These are phyloP conservation scores for Lepus europaeus DNA, from an alignment of 2,113 vertebrate genomes.

Conservation along the genomic window DNA sequence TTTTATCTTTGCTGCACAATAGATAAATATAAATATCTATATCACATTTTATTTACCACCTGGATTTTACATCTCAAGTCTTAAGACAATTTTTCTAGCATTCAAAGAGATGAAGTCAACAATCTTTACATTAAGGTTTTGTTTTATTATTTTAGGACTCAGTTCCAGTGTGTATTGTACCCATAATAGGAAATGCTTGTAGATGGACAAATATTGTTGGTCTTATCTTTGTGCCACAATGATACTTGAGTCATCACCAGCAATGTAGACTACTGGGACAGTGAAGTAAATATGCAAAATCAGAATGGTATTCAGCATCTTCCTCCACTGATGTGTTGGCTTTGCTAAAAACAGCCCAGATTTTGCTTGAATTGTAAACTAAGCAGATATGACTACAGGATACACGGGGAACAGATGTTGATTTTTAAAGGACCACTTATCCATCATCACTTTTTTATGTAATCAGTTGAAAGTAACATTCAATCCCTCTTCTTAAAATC, in stretches of 20 bases:
- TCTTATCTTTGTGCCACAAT: not conserved
- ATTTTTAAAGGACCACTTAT: constrained; percentile 72
- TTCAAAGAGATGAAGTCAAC: constrained; percentile 42
- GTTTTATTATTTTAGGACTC: not conserved
- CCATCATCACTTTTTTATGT: constrained; percentile 72
- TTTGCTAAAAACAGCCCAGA: constrained; percentile 77
- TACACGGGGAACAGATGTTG: constrained; percentile 75
- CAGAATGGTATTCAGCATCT: constrained; percentile 75
- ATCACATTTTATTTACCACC: not conserved
- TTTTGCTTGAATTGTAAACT: constrained; percentile 75
- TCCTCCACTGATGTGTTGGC: constrained; percentile 62
- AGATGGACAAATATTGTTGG: not conserved
- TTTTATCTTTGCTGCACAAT: not conserved
- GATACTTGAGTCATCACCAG: constrained; percentile 56
- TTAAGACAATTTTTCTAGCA: not conserved
- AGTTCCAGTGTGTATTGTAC: not conserved
- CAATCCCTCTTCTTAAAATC: constrained; percentile 54
- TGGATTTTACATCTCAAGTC: not conserved
- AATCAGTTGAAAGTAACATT: constrained; percentile 75
- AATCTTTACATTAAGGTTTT: not conserved
- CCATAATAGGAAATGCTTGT: not conserved
- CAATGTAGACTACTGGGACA: constrained; percentile 53
- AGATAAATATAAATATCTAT: not conserved
- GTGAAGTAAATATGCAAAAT: constrained; percentile 61
- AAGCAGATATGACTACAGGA: constrained; percentile 69